A percentile compares a stretch with the other conserved stretches of the same genome.
These are phyloP conservation scores for Magallana angulata DNA, from an alignment of 1,140 invertebrate genomes.

Conservation along the genomic window DNA sequence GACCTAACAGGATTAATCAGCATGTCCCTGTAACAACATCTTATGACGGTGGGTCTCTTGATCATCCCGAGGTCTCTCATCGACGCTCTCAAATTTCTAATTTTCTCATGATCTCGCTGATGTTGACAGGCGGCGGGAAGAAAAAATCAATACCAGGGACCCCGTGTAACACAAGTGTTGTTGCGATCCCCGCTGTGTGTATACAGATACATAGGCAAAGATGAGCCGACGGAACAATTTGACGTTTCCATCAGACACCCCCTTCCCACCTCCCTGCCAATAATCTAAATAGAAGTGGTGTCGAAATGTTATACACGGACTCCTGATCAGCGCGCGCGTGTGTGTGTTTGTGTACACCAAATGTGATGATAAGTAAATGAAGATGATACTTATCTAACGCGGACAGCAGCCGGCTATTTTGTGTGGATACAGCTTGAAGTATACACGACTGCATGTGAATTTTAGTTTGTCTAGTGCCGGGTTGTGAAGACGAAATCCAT, in stretches of 20 bases:
- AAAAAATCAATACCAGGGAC: conserved; percentile 1
- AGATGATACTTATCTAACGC: conserved; percentile 14
- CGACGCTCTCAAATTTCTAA: conserved; percentile 35
- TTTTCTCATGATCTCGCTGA: conserved; percentile 14
- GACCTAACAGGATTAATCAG: conserved; percentile 10
- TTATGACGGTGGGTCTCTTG: background rate
- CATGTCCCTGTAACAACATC: background rate
- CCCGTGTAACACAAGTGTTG: background rate
- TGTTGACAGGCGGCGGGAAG: background rate
- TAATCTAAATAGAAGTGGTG: conserved; percentile 36
- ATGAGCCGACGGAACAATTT: background rate
- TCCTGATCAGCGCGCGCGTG: background rate
- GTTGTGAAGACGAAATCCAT: conserved; percentile 12
- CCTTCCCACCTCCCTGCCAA: background rate
- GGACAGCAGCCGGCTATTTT: background rate
- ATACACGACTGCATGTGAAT: background rate
- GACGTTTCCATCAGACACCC: background rate
- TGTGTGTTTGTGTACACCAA: conserved; percentile 12
- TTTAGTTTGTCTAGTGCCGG: background rate
- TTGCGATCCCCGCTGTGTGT: background rate
- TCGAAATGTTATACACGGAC: background rate
- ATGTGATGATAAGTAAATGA: conserved; percentile 28
- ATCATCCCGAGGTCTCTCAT: background rate
- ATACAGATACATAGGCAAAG: background rate
- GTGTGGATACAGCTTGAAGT: background rate